Conservation (phyloP, 2,797 vertebrate species). For the Anguilla megastoma region DNA sequence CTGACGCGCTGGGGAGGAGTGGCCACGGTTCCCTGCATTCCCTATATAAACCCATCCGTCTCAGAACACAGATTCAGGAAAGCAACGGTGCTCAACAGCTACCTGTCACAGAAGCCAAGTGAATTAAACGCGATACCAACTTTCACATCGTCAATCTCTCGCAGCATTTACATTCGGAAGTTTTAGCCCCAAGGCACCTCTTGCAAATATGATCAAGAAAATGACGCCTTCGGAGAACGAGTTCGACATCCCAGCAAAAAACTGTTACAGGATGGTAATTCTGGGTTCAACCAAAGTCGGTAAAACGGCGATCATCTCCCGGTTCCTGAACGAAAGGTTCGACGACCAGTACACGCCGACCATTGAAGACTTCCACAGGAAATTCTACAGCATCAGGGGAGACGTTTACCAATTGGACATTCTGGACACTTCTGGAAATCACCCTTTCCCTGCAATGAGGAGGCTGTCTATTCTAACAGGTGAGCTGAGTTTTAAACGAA, state of each 20-base stretch:
- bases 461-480: constrained; percentile 96
- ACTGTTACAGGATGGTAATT: constrained; percentile 97
- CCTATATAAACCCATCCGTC: constrained; percentile 63
- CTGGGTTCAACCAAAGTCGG: constrained; percentile 97
- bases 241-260: constrained; percentile 89
- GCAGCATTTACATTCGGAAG: background rate
- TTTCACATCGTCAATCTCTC: background rate
- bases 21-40: background rate
- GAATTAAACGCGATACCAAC: background rate
- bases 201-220: constrained; percentile 88
- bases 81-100: constrained; percentile 15
- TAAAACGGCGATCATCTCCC: constrained; percentile 94
- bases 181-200: background rate
- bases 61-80: background rate
- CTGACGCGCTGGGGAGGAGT: constrained; percentile 59
- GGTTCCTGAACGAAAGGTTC: constrained; percentile 90
- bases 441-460: constrained; percentile 95
- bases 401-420: constrained; percentile 96
- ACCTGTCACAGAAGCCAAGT: background rate
- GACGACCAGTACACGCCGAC: constrained; percentile 97
- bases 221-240: constrained; percentile 86
- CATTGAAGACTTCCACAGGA: constrained; percentile 98
- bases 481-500: constrained; percentile 56
- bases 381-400: constrained; percentile 95
- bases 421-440: constrained; percentile 93